A percentile compares a stretch with the other conserved stretches of the same genome.
phyloP scores from a whole-genome alignment of 2,797 vertebrate species.

The Brachyalestes nurse region DNA sequence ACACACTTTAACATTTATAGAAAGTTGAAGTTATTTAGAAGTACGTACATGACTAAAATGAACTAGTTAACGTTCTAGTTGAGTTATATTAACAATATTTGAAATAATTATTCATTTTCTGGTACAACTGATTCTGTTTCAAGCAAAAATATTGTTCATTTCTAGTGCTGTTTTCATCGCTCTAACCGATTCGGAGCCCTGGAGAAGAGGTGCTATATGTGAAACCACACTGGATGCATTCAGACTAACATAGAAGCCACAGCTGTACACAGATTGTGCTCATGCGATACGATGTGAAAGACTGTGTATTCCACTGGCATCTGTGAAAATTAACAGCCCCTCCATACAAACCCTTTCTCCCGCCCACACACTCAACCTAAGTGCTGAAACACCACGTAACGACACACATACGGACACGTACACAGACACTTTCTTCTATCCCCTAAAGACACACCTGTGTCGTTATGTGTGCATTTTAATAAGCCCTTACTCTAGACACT shows the following conservation, averaged over 20 bases:
- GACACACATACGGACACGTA: background rate
- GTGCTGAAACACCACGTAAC: background rate
- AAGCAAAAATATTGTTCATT: background rate
- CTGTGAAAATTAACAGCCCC: background rate
- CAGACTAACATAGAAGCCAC: background rate
- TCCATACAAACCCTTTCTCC: background rate
- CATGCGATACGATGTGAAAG: conserved; percentile 8
- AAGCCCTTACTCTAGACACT: conserved; percentile 76
- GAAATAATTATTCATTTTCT: no score
- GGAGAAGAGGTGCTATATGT: background rate
- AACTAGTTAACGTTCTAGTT: no score
- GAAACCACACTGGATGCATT: background rate
- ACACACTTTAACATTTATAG: background rate
- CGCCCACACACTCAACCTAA: background rate
- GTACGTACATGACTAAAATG: no score
- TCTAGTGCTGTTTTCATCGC: background rate
- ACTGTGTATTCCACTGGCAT: background rate
- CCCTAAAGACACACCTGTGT: conserved; percentile 24
- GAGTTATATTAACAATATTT: no score
- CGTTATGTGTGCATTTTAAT: conserved; percentile 47
- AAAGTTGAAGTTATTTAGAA: no score
- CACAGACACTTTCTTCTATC: conserved; percentile 12
- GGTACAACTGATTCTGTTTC: background rate
- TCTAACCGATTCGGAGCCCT: background rate
- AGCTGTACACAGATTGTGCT: background rate